Percentiles rank a stretch among this genome's conserved stretches.
Conservation (phyloP, 2,113 vertebrate genomes). For the Nothoprocta pentlandii region DNA sequence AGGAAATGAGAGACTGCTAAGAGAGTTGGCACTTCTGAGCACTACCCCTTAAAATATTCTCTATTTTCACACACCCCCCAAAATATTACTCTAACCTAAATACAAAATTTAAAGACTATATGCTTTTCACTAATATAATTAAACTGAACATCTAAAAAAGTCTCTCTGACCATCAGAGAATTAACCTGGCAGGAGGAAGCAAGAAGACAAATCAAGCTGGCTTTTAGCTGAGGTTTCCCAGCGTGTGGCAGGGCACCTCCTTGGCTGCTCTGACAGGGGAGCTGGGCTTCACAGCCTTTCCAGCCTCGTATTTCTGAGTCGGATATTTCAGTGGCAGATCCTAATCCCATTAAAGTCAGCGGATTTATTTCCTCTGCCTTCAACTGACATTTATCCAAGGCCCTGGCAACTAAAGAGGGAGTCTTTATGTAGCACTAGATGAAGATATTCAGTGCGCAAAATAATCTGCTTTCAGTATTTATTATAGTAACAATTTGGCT, state of each 20-base stretch:
- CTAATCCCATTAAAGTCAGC: constrained; percentile 22
- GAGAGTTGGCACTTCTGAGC: background rate
- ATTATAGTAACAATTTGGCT: background rate
- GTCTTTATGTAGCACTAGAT: background rate
- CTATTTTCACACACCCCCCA: background rate
- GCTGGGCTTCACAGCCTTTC: background rate
- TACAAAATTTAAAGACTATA: background rate
- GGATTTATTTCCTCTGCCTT: background rate
- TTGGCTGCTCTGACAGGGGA: background rate
- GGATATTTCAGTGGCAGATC: background rate
- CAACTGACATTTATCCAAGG: background rate
- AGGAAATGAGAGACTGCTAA: no score
- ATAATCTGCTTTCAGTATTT: constrained; percentile 14
- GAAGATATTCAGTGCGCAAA: background rate
- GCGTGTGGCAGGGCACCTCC: background rate
- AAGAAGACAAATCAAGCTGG: background rate
- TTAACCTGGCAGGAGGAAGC: background rate
- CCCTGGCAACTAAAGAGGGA: background rate
- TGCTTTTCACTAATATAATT: background rate
- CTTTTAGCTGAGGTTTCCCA: background rate
- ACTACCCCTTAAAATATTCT: background rate
- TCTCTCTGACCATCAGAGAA: background rate
- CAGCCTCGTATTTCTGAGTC: background rate
- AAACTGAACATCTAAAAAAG: background rate
- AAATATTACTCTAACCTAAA: background rate